phyloP scores from a whole-genome alignment of 2,113 vertebrate genomes.

The Ursus arctos region DNA sequence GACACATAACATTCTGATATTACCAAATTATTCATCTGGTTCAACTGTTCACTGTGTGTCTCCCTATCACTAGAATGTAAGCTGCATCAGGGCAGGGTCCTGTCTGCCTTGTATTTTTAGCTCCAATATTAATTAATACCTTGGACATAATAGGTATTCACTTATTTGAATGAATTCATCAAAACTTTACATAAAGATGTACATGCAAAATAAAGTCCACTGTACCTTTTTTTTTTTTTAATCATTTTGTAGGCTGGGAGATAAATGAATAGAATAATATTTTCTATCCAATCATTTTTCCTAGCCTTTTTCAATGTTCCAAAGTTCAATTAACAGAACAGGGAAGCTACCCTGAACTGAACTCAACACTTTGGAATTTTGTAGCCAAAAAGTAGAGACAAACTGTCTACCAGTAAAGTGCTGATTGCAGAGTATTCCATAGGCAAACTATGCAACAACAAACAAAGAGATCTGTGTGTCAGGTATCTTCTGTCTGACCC shows the following conservation, averaged over 20 bases:
- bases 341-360: constrained; percentile 89
- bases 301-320: constrained; percentile 89
- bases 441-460: neutral
- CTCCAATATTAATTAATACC: neutral
- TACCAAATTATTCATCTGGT: neutral
- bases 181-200: constrained; percentile 36
- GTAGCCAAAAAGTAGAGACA: neutral
- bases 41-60: neutral
- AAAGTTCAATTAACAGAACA: constrained; percentile 95
- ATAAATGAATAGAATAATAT: constrained; percentile 70
- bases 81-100: neutral
- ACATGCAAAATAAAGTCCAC: neutral
- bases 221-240: neutral
- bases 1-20: neutral
- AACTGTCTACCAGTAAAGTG: neutral
- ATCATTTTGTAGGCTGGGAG: constrained; percentile 84
- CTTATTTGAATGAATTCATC: neutral
- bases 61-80: neutral
- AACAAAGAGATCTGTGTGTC: neutral
- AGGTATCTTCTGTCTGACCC: neutral
- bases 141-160: neutral
- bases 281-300: constrained; percentile 76
- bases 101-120: neutral
- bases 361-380: constrained; percentile 96
- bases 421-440: neutral